These are phyloP conservation scores for Gari tellinella DNA, from an alignment of 2,888 invertebrate species.

Conservation along the genomic window DNA sequence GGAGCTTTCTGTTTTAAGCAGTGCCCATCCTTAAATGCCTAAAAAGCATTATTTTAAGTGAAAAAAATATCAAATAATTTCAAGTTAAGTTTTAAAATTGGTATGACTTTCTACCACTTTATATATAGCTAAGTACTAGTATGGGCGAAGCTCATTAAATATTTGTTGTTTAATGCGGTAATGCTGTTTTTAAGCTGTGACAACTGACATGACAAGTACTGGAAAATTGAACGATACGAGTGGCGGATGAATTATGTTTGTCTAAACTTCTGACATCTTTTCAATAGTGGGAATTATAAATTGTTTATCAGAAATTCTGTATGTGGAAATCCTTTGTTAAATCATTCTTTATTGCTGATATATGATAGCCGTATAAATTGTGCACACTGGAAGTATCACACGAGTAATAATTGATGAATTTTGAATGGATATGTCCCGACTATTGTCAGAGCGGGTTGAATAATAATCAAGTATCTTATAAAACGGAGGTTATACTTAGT, in stretches of 20 bases:
- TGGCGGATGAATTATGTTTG: slow-evolving; percentile 41
- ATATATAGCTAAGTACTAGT: background rate
- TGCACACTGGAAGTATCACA: slow-evolving; percentile 4
- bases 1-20: too few species aligned
- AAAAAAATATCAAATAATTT: too few species aligned
- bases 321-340: slow-evolving; percentile 36
- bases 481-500: background rate
- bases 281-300: slow-evolving; percentile 41
- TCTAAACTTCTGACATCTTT: slow-evolving; percentile 49
- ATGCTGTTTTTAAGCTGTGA: slow-evolving; percentile 34
- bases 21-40: too few species aligned
- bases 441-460: slow-evolving; percentile 2
- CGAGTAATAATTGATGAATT: slow-evolving; percentile 49
- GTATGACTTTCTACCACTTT: background rate
- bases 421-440: slow-evolving; percentile 35
- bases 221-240: slow-evolving; percentile 20
- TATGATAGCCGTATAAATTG: slow-evolving; percentile 4
- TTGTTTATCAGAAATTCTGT: slow-evolving; percentile 41
- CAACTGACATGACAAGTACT: slow-evolving; percentile 31
- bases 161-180: slow-evolving; percentile 30
- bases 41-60: too few species aligned
- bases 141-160: slow-evolving; percentile 27
- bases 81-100: too few species aligned
- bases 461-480: slow-evolving; percentile 7
- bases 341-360: slow-evolving; percentile 27